Base-by-base conservation (phyloP, 1,140 invertebrate species). In the Magallana gigas region DNA sequence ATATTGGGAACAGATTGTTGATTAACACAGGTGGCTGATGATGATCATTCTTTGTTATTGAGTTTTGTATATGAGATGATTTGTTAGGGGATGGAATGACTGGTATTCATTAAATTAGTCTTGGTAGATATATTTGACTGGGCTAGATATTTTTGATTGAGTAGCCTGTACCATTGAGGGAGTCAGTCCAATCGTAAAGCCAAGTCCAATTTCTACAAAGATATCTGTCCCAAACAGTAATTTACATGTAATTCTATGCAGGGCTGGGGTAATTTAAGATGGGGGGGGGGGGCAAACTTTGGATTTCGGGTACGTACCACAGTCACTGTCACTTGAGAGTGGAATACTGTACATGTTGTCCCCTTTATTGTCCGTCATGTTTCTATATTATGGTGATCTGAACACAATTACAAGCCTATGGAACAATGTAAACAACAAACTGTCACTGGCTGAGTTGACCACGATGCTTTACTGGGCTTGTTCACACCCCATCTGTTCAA, bases 291-390 rank as follows among this genome's bases (percentile, higher is more conserved):
- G 8, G 64, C 5, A 68, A 68, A 23, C n/a, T n/a, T 23, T 0
- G 5, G 7, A 36, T 71, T 71, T 71, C 18, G 23, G 2, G 16
- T 2, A 83, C 85, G 57, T 89, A 93, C 93, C 93, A 88, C 90
- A 86, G 62, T 93, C 93, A 89, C 93, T 92, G 82, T 93, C 93
- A 88, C 92, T 93, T 23, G 93, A 92, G n/a, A 93, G 81, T 59
- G 92, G 91, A 11, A 93, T 89, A 87, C 89, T 92, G 81, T 89
- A 91, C 85, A 93, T 71, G 18, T 91, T 90, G 56, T 88, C 88
- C 57, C 86, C 88, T 64, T 85, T 87, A 29, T 81, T 86, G 2
- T 87, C 88, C 23, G 91, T 89, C 91, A 90, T 91, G 9, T 76
- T 76, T 29, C 68, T 76, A 11, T 29, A 76, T 18, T 23, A 23